Evolutionary conservation across 2,113 vertebrate species (phyloP), one percentile per base, ranked within the genome.

Genomic region (Ramphastos sulfuratus): DNA sequence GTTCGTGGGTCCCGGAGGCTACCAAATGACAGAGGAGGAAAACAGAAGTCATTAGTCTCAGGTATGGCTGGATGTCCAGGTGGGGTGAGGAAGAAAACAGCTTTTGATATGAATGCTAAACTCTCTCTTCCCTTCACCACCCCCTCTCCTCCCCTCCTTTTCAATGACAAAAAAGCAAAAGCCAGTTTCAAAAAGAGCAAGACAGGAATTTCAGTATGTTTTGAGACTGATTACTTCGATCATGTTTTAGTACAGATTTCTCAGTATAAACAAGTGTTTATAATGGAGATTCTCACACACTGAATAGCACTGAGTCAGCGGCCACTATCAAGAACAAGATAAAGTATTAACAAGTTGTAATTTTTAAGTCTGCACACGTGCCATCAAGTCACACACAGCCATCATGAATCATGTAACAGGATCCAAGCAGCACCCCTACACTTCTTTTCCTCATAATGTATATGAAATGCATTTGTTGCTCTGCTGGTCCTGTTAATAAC

Each of bases 391-490:
- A n/a, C n/a, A 67, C 18, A n/a, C 6, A 58, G 55, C 20, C 50
- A 37, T n/a, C 3, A 4, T 18, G 27, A 70, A 33, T 20, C 42
- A 18, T 0, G 0, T 6, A 52, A 55, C 0, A 12, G 39, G 39
- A 42, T 90, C 35, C 67, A 27, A 0, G 12, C 20, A 89, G 75
- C 79, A 72, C 18, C 39, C 50, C 10, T 7, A 9, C 27, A n/a
- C 72, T 25, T 44, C 27, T 48, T n/a, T 64, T 48, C 37, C 27
- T 48, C 23, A 9, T 30, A 35, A 56, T 4, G 15, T 42, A 30
- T 20, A 63, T 9, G n/a, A 11, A 75, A 18, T 1, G 3, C 27
- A 18, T 11, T 60, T 73, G 39, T 6, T 73, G 19, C 55, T 23
- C n/a, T 39, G 18, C 35, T 14, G n/a, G 25, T 15, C 31, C 60